Base-by-base conservation (phyloP, 2,797 vertebrate genomes). In the Chaenodraco wilsoni region DNA sequence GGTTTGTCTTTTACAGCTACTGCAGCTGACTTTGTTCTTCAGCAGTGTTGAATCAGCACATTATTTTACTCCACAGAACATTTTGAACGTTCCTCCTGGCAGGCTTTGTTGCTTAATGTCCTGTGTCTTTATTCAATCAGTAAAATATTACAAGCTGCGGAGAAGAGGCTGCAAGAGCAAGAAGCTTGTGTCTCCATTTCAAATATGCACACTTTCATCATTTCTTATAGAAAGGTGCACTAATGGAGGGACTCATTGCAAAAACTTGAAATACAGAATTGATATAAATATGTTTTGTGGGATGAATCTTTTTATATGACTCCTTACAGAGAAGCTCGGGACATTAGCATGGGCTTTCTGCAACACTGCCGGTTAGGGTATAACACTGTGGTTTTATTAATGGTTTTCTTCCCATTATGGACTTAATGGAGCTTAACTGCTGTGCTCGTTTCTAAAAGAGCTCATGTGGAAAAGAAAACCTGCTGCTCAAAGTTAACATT, bases 391-490 rank as follows among this genome's bases (percentile, higher is more conserved):
- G 31, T 74, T 73, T 69, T 62, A 71, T 71, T 70, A 27, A 80
- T 78, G 68, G 5, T 9, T 14, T 75, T 69, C 27, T 66, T 63
- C 58, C 33, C 41, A 69, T 72, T 77, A 65, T 46, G 75, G 62
- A 61, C 69, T 71, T 74, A 87, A 79, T 76, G 50, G 61, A 76
- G 48, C 74, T 44, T 5, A 60, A 64, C 57, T 14, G 10, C 44
- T 57, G 51, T n/a, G 41, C 60, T 68, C 31, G 40, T 78, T 77
- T 81, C 31, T 54, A 66, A 56, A 72, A 59, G 11, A 56, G 50
- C 62, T 72, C 33, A 64, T 74, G 75, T 62, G 71, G 60, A 75
- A 81, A 69, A 68, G 27, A 83, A 77, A 82, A 77, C 49, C 40
- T 77, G 48, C 72, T 72, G 61, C 62, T 62, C 48, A 37, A 49